phyloP scores from a whole-genome alignment of 2,797 vertebrate genomes.

The Microctenopoma stevenorrisi region DNA sequence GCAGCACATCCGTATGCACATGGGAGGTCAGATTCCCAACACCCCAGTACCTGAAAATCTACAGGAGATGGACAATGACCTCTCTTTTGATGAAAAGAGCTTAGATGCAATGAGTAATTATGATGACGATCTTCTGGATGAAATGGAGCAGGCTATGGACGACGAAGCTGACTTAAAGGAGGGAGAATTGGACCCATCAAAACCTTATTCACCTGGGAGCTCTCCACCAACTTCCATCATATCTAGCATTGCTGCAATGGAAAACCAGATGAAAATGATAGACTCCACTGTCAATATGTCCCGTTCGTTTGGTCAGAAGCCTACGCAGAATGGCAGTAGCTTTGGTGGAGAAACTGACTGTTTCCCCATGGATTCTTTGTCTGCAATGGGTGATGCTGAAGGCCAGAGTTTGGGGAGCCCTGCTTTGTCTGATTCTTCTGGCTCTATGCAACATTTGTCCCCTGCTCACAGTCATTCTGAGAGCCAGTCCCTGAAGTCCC shows the following conservation, averaged over 20 bases:
- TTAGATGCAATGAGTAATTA: constrained; percentile 92
- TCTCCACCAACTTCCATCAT: constrained; percentile 93
- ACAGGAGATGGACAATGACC: constrained; percentile 93
- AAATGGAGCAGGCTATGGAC: constrained; percentile 94
- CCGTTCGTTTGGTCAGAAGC: constrained; percentile 87
- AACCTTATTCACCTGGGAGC: constrained; percentile 88
- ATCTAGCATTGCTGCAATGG: constrained; percentile 96
- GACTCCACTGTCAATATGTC: constrained; percentile 92
- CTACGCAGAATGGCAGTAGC: constrained; percentile 86
- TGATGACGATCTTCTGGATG: constrained; percentile 92
- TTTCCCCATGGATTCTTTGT: constrained; percentile 92
- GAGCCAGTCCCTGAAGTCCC: constrained; percentile 93
- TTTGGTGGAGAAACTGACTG: constrained; percentile 88
- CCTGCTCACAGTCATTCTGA: constrained; percentile 92
- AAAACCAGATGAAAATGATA: constrained; percentile 99
- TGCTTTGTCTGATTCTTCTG: constrained; percentile 93
- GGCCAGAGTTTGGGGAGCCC: constrained; percentile 95
- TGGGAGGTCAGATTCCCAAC: constrained; percentile 99
- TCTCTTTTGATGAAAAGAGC: constrained; percentile 93
- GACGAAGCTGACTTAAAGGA: constrained; percentile 91
- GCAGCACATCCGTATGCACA: constrained; percentile 99
- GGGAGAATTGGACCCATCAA: constrained; percentile 82
- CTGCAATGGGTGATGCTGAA: constrained; percentile 90
- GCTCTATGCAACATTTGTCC: constrained; percentile 93
- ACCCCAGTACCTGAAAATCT: constrained; percentile 93